A percentile compares a stretch with the other conserved stretches of the same genome.
These are phyloP conservation scores for Melanerpes aurifrons DNA, from an alignment of 2,113 vertebrate genomes.

Conservation along the genomic window DNA sequence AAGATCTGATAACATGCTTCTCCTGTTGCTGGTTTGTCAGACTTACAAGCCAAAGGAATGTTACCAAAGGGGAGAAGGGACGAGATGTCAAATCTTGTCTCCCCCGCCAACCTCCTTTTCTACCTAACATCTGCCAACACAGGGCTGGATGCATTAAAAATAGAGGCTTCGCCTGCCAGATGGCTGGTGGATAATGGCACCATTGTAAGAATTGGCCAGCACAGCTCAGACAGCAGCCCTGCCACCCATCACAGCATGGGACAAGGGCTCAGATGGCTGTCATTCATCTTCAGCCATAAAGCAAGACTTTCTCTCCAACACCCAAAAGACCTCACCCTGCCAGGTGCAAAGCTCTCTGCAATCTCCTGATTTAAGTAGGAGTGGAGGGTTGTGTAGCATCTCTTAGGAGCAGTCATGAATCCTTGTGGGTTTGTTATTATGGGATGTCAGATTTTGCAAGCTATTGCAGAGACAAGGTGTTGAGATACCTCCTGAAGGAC, in stretches of 20 bases:
- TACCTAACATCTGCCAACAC: slow-evolving; percentile 56
- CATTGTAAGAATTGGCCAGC: slow-evolving; percentile 56
- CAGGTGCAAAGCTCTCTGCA: not conserved
- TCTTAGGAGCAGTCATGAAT: not conserved
- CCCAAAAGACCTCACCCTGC: not conserved
- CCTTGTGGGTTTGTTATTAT: not conserved
- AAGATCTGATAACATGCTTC: slow-evolving; percentile 37
- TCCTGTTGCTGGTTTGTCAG: slow-evolving; percentile 21
- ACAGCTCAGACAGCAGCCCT: slow-evolving; percentile 35
- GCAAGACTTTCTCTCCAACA: not conserved
- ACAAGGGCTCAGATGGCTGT: slow-evolving; percentile 13
- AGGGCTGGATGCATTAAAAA: slow-evolving; percentile 22
- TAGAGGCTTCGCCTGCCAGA: slow-evolving; percentile 46
- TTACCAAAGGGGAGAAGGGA: slow-evolving; percentile 50
- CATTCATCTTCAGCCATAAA: slow-evolving; percentile 25
- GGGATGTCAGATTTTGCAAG: not conserved
- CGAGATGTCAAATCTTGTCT: slow-evolving; percentile 21
- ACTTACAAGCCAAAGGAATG: slow-evolving; percentile 59
- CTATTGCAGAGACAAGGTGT: not conserved
- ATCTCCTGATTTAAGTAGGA: not conserved
- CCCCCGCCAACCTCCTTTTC: not conserved
- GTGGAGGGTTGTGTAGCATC: not conserved
- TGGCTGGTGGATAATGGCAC: slow-evolving; percentile 47
- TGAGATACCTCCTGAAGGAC: not conserved
- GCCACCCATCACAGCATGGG: slow-evolving; percentile 41